phyloP scores from a whole-genome alignment of 2,888 invertebrate species.

The Stenurella melanura region DNA sequence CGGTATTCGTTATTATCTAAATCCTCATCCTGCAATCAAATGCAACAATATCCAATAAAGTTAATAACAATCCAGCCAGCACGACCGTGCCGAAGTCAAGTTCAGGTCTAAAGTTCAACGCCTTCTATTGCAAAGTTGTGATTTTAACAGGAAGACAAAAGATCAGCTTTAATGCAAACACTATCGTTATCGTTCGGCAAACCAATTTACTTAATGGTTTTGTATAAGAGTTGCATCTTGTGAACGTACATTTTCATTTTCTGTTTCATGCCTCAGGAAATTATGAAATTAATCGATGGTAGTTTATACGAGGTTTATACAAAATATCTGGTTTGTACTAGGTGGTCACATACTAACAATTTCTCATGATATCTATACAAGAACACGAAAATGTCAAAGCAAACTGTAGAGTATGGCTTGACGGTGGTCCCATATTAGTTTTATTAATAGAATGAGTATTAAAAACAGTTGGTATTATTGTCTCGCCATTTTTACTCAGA shows the following conservation, averaged over 20 bases:
- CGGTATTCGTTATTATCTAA: not conserved
- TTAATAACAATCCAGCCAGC: constrained; percentile 12
- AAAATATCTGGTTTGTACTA: not conserved
- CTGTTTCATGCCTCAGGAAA: not conserved
- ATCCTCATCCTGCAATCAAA: not conserved
- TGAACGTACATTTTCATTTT: not conserved
- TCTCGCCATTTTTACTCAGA: no score
- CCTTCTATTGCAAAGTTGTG: constrained; percentile 29
- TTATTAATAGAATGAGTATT: no score
- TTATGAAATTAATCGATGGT: not conserved
- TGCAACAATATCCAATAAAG: constrained; percentile 25
- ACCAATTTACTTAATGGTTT: constrained; percentile 25
- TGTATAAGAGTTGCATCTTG: not conserved
- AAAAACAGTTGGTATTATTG: no score
- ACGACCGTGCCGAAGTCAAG: constrained; percentile 22
- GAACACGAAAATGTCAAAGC: no score
- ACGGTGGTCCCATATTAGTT: no score
- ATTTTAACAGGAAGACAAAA: constrained; percentile 30
- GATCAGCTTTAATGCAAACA: constrained; percentile 24
- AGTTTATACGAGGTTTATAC: not conserved
- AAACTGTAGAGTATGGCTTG: no score
- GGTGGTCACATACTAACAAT: no score
- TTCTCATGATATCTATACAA: no score
- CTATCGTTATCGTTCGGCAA: constrained; percentile 30
- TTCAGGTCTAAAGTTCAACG: constrained; percentile 35